Percentiles rank a stretch among this genome's conserved stretches.
phyloP scores from a whole-genome alignment of 2,888 invertebrate species.

The Nomada fucata region DNA sequence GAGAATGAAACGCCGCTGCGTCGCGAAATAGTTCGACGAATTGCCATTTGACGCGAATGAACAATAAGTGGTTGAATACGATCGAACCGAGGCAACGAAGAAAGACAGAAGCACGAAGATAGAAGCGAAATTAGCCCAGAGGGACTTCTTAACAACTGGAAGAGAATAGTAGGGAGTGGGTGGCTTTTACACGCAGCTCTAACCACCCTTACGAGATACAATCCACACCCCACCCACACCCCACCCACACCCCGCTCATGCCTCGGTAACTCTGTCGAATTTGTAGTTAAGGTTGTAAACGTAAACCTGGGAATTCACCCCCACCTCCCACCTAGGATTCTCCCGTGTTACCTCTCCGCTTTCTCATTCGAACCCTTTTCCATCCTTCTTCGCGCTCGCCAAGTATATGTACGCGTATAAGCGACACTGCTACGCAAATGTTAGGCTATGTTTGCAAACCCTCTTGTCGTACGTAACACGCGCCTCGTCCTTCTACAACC shows the following conservation, averaged over 20 bases:
- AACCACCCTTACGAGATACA: slow-evolving; percentile 83
- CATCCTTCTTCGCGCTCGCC: slow-evolving; percentile 57
- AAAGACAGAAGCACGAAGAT: slow-evolving; percentile 55
- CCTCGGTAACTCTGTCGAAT: slow-evolving; percentile 83
- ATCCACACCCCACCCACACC: slow-evolving; percentile 74
- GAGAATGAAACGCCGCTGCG: neutral
- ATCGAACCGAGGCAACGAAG: slow-evolving; percentile 58
- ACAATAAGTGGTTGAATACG: slow-evolving; percentile 61
- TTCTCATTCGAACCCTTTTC: slow-evolving; percentile 70
- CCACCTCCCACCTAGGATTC: slow-evolving; percentile 18
- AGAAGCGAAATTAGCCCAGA: slow-evolving; percentile 80
- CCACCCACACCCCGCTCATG: slow-evolving; percentile 72
- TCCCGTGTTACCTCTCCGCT: slow-evolving; percentile 37
- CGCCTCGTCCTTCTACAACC: slow-evolving; percentile 66
- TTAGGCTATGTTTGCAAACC: slow-evolving; percentile 75
- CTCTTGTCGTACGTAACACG: slow-evolving; percentile 71
- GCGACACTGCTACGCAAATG: slow-evolving; percentile 74
- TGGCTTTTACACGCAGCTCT: slow-evolving; percentile 78
- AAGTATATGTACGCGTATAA: slow-evolving; percentile 36
- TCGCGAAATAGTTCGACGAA: slow-evolving; percentile 8
- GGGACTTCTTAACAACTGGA: slow-evolving; percentile 83
- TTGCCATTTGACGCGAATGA: slow-evolving; percentile 48
- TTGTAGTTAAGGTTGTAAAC: slow-evolving; percentile 83
- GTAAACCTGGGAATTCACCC: slow-evolving; percentile 83
- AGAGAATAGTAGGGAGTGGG: slow-evolving; percentile 74